Evolutionary conservation across 2,888 invertebrate species (phyloP), one percentile per base, ranked within the genome.

Genomic region (Buathra laborator): DNA sequence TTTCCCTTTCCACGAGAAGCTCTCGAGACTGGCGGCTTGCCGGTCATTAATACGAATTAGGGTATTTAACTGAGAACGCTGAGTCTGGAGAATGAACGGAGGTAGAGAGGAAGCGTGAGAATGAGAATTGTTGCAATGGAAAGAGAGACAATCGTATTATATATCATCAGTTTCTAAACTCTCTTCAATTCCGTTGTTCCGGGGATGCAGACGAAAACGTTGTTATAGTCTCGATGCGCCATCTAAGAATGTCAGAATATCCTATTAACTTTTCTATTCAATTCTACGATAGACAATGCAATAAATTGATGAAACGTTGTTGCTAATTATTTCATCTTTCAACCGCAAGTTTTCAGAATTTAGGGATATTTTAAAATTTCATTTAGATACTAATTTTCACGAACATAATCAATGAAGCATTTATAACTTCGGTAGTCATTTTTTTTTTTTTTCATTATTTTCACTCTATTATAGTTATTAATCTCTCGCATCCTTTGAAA

Each of bases 31-130:
- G 90, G 90, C 90, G 89, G 77, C 89, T 89, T 86, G 92, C 90
- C 90, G 90, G 90, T 90, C 91, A 91, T 92, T 92, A 91, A 91
- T 91, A 92, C 91, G 89, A 91, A 91, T 92, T 91, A 92, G 89
- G 88, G 89, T 91, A 90, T 92, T 92, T 92, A 91, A 90, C 90
- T 89, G 81, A 84, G 72, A 78, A 71, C 44, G 64, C 77, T 16
- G 80, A 62, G 78, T 79, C 64, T 56, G 75, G 53, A 64, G 62
- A 74, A 77, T 24, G 43, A 72, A 66, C 37, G 12, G 37, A 79
- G 32, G 12, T 19, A 10, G 46, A 10, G 46, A 46, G 16, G 75
- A 12, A 53, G 29, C 29, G 19, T n/a, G 37, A 67, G 46, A 3
- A 24, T 3, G 19, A 16, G 43, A 32, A 19, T 53, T 53, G n/a